These are phyloP conservation scores for Chalcosyrphus nemorum DNA, from an alignment of 2,888 invertebrate genomes.

Conservation along the genomic window DNA sequence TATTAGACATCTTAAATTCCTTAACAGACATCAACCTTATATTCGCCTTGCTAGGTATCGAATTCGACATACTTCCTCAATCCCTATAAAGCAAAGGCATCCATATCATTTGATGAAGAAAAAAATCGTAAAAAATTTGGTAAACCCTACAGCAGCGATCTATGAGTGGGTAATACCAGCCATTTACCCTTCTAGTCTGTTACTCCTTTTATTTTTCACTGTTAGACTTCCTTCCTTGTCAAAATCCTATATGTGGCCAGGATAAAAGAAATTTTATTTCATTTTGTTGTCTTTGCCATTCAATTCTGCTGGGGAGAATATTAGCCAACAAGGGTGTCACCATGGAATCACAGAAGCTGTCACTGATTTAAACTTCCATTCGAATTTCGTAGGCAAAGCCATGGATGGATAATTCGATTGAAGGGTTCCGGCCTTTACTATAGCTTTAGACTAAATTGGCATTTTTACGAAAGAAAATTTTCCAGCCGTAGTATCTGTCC, in stretches of 20 bases:
- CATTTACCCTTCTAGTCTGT: conserved; percentile 24
- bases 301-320: conserved; percentile 11
- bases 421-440: conserved; percentile 18
- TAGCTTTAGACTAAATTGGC: conserved; percentile 48
- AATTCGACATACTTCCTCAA: background rate
- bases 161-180: conserved; percentile 29
- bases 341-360: conserved; percentile 60
- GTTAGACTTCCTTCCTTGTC: conserved; percentile 35
- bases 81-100: background rate
- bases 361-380: conserved; percentile 61
- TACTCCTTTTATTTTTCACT: background rate
- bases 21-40: too few relatives aligned
- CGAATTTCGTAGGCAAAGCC: conserved; percentile 35
- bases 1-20: too few relatives aligned
- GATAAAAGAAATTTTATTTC: conserved; percentile 34
- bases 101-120: background rate
- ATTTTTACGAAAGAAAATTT: conserved; percentile 48
- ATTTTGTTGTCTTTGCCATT: conserved; percentile 31
- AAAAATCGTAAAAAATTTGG: conserved; percentile 19
- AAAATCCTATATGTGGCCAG: conserved; percentile 44
- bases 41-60: background rate
- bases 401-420: conserved; percentile 46
- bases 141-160: conserved; percentile 10
- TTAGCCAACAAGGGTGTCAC: conserved; percentile 69
- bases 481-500: background rate